phyloP scores from a whole-genome alignment of 2,113 vertebrate genomes.

The Mystacornis crossleyi region DNA sequence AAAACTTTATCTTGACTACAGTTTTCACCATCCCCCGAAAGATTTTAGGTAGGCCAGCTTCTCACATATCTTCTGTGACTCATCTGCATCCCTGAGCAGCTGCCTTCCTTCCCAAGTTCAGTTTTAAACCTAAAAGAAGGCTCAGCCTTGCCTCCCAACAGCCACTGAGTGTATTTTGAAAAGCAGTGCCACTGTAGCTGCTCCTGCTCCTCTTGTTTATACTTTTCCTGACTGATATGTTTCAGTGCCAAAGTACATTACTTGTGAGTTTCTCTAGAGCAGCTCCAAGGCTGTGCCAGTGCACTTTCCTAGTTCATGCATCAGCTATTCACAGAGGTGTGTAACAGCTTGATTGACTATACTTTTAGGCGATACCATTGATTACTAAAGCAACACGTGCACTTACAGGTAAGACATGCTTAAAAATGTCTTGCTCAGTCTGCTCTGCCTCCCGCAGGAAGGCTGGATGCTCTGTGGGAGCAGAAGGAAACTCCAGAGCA shows the following conservation, averaged over 20 bases:
- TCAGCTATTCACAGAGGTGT: neutral
- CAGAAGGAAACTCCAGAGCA: neutral
- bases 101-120: neutral
- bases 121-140: neutral
- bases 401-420: neutral
- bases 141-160: neutral
- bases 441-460: neutral
- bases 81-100: neutral
- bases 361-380: neutral
- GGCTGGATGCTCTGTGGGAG: neutral
- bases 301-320: neutral
- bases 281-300: neutral
- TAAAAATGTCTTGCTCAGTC: neutral
- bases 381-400: neutral
- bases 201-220: neutral
- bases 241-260: neutral
- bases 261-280: neutral
- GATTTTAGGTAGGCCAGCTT: neutral
- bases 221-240: fast-evolving
- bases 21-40: neutral
- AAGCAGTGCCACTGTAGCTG: neutral
- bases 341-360: neutral
- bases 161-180: neutral
- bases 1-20: neutral
- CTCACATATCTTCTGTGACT: neutral